Conservation (phyloP, 2,113 vertebrate genomes). For the Panurus biarmicus region DNA sequence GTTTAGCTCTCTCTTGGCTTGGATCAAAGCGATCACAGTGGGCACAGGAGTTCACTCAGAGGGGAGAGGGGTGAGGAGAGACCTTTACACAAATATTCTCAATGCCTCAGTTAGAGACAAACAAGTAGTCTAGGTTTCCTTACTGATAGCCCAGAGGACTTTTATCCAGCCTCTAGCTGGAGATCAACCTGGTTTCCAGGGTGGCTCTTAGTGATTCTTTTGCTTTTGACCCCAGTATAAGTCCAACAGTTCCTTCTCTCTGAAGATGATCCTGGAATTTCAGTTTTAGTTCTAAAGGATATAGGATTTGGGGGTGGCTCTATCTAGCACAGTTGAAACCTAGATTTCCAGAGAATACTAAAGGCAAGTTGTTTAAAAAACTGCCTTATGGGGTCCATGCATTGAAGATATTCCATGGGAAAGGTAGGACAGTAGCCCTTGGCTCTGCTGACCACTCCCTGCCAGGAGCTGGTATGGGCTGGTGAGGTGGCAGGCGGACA, state of each 20-base stretch:
- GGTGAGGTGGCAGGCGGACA: background rate
- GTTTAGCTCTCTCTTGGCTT: background rate
- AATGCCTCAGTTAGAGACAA: background rate
- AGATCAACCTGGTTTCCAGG: background rate
- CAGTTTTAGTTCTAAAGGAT: background rate
- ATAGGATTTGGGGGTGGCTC: background rate
- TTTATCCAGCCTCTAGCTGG: background rate
- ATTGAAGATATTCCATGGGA: background rate
- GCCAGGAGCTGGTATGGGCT: background rate
- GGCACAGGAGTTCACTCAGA: background rate
- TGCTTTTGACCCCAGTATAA: background rate
- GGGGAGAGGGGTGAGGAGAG: background rate
- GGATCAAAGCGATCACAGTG: background rate
- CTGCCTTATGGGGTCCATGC: background rate
- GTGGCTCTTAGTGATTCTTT: background rate
- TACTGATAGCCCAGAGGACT: background rate
- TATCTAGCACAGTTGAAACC: background rate
- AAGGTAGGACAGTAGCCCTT: too few species aligned
- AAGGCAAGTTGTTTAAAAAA: background rate
- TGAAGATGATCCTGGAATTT: background rate
- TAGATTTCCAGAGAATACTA: background rate
- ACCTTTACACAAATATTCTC: background rate
- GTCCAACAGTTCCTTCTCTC: background rate
- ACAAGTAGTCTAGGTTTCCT: background rate
- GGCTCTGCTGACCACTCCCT: background rate